phyloP scores from a whole-genome alignment of 1,140 invertebrate species.

The Zaprionus gabonicus region DNA sequence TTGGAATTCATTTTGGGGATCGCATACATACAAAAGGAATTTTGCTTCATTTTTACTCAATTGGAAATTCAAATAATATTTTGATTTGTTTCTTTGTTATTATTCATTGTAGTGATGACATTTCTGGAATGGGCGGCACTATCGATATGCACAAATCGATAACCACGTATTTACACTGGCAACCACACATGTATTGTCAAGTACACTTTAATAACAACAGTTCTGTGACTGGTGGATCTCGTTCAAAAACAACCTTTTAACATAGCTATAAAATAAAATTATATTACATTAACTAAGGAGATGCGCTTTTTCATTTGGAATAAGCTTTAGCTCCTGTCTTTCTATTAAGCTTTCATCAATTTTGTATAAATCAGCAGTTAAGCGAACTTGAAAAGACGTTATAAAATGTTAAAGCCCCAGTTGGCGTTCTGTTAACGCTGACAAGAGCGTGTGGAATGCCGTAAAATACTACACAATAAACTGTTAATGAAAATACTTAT shows the following conservation, averaged over 20 bases:
- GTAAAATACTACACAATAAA: not conserved
- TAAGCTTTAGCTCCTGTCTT: too few relatives aligned
- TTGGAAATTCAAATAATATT: conserved; percentile 17
- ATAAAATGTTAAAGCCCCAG: not conserved
- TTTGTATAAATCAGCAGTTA: not conserved
- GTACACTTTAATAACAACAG: not conserved
- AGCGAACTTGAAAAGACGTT: not conserved
- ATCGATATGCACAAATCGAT: conserved; percentile 17
- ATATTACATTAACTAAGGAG: not conserved
- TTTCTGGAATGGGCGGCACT: not conserved
- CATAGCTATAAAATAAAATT: not conserved
- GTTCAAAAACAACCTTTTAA: not conserved
- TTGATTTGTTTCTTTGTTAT: conserved; percentile 40
- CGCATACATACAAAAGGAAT: conserved; percentile 40
- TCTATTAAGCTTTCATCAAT: too few relatives aligned
- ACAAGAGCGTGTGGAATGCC: not conserved
- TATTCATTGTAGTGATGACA: conserved; percentile 29
- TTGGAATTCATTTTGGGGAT: not conserved
- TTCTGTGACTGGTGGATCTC: not conserved
- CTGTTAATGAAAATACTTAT: not conserved
- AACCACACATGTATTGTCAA: not conserved
- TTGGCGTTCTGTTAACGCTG: not conserved
- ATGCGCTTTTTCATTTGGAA: not conserved
- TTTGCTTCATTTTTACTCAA: conserved; percentile 37
- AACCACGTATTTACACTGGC: not conserved